Base-by-base conservation (phyloP, 2,888 invertebrate genomes). In the Blera fallax region DNA sequence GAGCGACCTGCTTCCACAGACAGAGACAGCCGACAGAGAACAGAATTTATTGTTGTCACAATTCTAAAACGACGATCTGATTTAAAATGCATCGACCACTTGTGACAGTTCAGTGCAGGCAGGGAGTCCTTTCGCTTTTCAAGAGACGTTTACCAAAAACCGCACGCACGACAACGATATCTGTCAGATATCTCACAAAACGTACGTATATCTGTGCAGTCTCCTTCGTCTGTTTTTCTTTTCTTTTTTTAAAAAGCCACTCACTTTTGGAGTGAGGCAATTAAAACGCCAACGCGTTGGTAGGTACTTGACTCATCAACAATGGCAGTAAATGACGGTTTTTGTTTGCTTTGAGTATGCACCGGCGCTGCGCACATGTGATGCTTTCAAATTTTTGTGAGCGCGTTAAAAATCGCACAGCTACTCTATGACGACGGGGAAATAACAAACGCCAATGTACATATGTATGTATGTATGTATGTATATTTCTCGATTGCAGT, bases 101-200 rank as follows among this genome's bases (percentile, higher is more conserved):
- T 77, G 76, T 50, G 56, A 60, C 37, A 29, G 37, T 37, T 43
- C 32, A 6, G 8, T 21, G 11, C 50, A 34, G 29, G 18, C 18
- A 16, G 34, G 45, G 37, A 69, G 60, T 83, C 77, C 82, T 83
- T 83, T 83, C 82, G 82, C 76, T 82, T 77, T 81, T 72, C 50
- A 60, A 58, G 6, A 60, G 18, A 11, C 37, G 16, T 11, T n/a
- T n/a, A 21, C 18, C 16, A 45, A 34, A 48, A 58, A 62, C 81
- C 76, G 62, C 76, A 81, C 81, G 81, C 81, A 81, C 69, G 76
- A 81, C 69, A 64, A 58, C 37, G 52, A 58, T 64, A 69, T 74
- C 60, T 76, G 29, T 70, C 69, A 52, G 34, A 67, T 60, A 62
- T 14, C 16, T 24, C 37, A 62, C 18, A 54, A 32, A n/a, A n/a